phyloP scores from a whole-genome alignment of 2,888 invertebrate genomes.

The Heliconius ethilla region DNA sequence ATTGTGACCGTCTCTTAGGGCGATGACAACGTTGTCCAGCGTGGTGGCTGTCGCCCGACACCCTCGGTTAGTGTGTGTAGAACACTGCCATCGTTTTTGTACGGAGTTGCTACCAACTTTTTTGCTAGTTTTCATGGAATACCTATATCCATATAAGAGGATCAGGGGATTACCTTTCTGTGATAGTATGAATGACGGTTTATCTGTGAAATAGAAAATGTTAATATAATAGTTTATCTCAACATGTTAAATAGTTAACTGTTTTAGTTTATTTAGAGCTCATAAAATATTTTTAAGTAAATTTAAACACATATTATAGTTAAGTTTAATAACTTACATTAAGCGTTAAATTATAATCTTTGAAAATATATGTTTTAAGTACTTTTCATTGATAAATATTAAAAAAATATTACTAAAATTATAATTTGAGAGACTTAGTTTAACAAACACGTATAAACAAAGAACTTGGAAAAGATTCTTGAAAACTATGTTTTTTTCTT shows the following conservation, averaged over 20 bases:
- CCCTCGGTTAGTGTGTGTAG: slow-evolving; percentile 52
- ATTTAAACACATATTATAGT: too few relatives aligned
- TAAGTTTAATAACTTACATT: too few relatives aligned
- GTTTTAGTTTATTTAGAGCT: too few relatives aligned
- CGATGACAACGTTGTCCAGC: slow-evolving; percentile 50
- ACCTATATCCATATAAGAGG: slow-evolving; percentile 48
- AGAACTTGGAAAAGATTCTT: too few relatives aligned
- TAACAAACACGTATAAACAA: not conserved
- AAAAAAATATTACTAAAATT: not conserved
- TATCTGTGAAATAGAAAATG: slow-evolving; percentile 31
- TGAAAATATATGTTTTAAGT: not conserved
- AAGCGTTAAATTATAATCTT: not conserved
- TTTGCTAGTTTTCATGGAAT: slow-evolving; percentile 47
- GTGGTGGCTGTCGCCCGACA: slow-evolving; percentile 53
- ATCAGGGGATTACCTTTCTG: slow-evolving; percentile 48
- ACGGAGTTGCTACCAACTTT: slow-evolving; percentile 25
- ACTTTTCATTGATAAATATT: not conserved
- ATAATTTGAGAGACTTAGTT: not conserved
- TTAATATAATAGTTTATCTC: not conserved
- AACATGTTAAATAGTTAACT: too few relatives aligned
- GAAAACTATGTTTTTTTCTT: too few relatives aligned
- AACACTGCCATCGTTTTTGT: slow-evolving; percentile 54
- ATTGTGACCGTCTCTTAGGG: slow-evolving; percentile 47
- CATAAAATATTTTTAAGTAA: too few relatives aligned
- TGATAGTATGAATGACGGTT: slow-evolving; percentile 44